phyloP scores from a whole-genome alignment of 2,888 invertebrate species.

The Dryococelus australis region DNA sequence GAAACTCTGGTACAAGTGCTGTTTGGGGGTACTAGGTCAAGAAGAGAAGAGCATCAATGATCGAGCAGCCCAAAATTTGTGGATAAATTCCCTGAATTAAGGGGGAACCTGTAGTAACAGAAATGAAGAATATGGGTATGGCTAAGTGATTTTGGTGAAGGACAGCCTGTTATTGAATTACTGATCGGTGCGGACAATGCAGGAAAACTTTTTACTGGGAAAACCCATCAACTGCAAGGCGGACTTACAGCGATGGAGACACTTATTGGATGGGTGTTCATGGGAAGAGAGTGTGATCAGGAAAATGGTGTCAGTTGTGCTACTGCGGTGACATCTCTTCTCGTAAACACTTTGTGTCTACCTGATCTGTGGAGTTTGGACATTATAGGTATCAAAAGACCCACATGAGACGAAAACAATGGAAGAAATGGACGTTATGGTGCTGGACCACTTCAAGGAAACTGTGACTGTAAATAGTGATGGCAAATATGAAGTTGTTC shows the following conservation, averaged over 20 bases:
- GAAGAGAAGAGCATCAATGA: background rate
- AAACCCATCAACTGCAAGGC: background rate
- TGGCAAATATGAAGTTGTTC: background rate
- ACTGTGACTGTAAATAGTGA: background rate
- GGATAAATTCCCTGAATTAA: background rate
- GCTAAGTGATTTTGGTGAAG: background rate
- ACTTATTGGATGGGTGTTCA: background rate
- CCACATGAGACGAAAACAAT: background rate
- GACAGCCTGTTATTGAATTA: background rate
- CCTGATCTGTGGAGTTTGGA: constrained; percentile 23
- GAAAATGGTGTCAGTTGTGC: background rate
- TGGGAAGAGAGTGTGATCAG: background rate
- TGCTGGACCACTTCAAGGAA: background rate
- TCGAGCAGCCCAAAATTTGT: background rate
- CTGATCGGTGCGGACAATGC: background rate
- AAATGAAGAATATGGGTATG: background rate
- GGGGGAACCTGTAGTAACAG: background rate
- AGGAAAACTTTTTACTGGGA: background rate
- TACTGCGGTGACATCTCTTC: background rate
- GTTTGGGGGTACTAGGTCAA: background rate
- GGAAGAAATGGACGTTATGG: background rate
- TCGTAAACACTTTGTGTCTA: background rate
- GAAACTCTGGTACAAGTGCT: background rate
- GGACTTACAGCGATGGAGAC: background rate
- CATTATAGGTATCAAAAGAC: background rate